Percentiles rank a stretch among this genome's conserved stretches.
phyloP scores from a whole-genome alignment of 1,140 invertebrate species.

The Neodiprion fabricii region DNA sequence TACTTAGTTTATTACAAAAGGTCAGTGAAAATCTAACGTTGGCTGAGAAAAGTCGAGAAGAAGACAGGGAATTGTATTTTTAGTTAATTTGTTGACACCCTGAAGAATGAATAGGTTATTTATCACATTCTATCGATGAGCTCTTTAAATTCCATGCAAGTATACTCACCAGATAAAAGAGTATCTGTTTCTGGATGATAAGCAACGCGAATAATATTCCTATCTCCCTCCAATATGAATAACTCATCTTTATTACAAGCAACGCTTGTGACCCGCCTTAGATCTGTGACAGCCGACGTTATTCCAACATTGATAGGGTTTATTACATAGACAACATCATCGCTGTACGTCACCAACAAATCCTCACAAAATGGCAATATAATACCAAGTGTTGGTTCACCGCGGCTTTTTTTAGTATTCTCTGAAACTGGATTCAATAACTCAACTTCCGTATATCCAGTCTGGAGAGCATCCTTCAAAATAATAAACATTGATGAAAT shows the following conservation, averaged over 20 bases:
- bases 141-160: background rate
- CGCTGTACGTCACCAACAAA: constrained; percentile 77
- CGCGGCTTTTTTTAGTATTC: constrained; percentile 58
- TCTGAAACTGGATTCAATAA: constrained; percentile 71
- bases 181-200: constrained; percentile 61
- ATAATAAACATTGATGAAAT: constrained; percentile 22
- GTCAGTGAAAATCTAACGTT: too few species aligned
- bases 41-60: too few species aligned
- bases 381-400: constrained; percentile 72
- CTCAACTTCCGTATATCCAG: constrained; percentile 68
- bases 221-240: constrained; percentile 75
- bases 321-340: constrained; percentile 74
- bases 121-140: too few species aligned
- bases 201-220: constrained; percentile 71
- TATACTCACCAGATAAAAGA: constrained; percentile 43
- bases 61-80: too few species aligned
- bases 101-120: too few species aligned
- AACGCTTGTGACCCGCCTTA: constrained; percentile 63
- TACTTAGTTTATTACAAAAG: too few species aligned
- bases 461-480: constrained; percentile 65
- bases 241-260: constrained; percentile 78
- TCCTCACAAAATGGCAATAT: constrained; percentile 73
- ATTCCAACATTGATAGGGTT: constrained; percentile 68
- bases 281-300: constrained; percentile 59
- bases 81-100: too few species aligned